phyloP scores from a whole-genome alignment of 1,140 invertebrate genomes.

The Rhyzopertha dominica region DNA sequence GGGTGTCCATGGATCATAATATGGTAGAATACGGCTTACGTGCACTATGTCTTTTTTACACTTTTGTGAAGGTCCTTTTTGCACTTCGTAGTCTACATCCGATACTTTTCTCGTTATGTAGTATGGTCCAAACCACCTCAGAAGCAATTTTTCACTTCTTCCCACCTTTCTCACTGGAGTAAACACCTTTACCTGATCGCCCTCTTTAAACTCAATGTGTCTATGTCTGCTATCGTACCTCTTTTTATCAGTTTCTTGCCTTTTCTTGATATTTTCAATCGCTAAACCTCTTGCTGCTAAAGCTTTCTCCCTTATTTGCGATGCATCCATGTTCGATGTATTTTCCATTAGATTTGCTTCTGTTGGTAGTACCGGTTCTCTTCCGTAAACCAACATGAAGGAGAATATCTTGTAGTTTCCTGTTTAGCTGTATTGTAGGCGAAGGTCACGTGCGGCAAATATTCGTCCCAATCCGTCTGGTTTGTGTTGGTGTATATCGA shows the following conservation, averaged over 20 bases:
- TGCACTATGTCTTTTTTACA: constrained; percentile 12
- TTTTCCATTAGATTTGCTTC: constrained; percentile 16
- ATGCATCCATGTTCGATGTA: background rate
- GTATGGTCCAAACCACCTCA: constrained; percentile 20
- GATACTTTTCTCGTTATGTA: constrained; percentile 9
- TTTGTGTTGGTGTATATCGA: no score
- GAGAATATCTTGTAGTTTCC: constrained; percentile 19
- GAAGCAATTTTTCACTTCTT: constrained; percentile 18
- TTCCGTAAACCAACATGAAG: constrained; percentile 22
- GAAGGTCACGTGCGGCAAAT: constrained; percentile 20
- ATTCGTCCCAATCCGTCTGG: constrained; percentile 25
- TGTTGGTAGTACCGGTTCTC: constrained; percentile 20
- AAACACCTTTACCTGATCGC: constrained; percentile 16
- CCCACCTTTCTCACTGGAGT: constrained; percentile 21
- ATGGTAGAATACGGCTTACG: constrained; percentile 13
- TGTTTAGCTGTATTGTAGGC: constrained; percentile 23
- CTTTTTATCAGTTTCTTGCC: constrained; percentile 13
- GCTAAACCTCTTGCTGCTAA: constrained; percentile 14
- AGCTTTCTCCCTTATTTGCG: constrained; percentile 12
- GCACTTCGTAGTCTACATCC: constrained; percentile 15
- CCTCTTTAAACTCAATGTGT: constrained; percentile 11
- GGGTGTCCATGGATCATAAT: constrained; percentile 17
- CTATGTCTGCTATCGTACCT: constrained; percentile 21
- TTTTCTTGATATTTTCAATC: constrained; percentile 17
- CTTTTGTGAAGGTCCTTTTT: constrained; percentile 11